Evolutionary conservation across 1,140 invertebrate genomes (phyloP), one percentile per base, ranked within the genome.

Genomic region (Mylabris phalerata): DNA sequence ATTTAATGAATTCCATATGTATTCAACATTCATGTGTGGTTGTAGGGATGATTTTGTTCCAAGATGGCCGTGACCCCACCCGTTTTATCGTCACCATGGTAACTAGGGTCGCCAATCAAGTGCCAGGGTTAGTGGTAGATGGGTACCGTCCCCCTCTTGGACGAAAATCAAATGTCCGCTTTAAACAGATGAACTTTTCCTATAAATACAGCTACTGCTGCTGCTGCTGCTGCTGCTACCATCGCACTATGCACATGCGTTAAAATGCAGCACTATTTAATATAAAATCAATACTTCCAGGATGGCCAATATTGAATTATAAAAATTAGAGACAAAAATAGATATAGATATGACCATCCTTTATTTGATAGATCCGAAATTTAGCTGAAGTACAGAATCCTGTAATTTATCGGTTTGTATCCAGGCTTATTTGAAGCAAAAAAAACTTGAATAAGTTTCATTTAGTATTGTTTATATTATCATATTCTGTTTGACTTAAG

Each of bases 21-120:
- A 32, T 7, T 5, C 4, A 32, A 32, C 7, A 32, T 5, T 5
- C 32, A 32, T 32, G 32, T 32, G 32, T 32, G 32, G 32, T 5
- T 32, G 7, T 32, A 50, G 58, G 61, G 64, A 57, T 54, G 60
- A 59, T 60, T 59, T 52, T 40, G 55, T 60, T 66, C 59, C 67
- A 67, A 68, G 64, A 64, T 69, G 69, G 66, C 69, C 62, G 64
- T 67, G 64, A 66, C 69, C 67, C 70, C 67, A 67, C 70, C 67
- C 67, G 67, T 58, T 19, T 19, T 42, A 39, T 9, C 59, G 71
- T 72, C 62, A 60, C 68, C 63, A 72, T 70, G 67, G 67, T 44
- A 62, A 73, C 70, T 46, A 57, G 67, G 63, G 63, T 62, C 54
- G 60, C 64, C 67, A 66, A 64, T 68, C 60, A 62, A 60, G 63